Percentiles rank a stretch among this genome's conserved stretches.
These are phyloP conservation scores for Odocoileus virginianus DNA, from an alignment of 2,113 vertebrate species.

Conservation along the genomic window DNA sequence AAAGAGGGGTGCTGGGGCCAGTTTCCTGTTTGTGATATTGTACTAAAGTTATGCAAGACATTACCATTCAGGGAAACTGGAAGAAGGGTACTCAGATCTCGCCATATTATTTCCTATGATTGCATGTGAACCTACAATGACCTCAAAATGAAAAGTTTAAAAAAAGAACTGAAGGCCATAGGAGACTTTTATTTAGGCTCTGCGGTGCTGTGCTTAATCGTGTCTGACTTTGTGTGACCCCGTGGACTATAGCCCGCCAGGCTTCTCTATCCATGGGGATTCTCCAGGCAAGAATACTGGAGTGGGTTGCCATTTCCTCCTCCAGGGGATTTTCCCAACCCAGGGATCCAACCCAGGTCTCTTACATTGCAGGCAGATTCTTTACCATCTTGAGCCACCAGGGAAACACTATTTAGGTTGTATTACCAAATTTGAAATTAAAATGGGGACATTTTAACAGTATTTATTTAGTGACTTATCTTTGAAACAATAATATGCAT, in stretches of 20 bases:
- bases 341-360: background rate
- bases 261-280: background rate
- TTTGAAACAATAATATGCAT: background rate
- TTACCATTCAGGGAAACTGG: background rate
- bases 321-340: background rate
- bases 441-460: background rate
- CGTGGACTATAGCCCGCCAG: background rate
- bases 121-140: background rate
- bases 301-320: background rate
- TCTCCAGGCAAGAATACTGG: background rate
- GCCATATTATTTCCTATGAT: background rate
- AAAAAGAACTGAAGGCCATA: background rate
- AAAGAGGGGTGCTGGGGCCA: background rate
- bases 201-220: background rate
- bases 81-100: background rate
- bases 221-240: background rate
- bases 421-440: background rate
- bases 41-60: background rate
- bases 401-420: background rate
- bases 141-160: background rate
- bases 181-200: background rate
- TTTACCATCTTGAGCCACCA: background rate
- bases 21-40: background rate
- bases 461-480: background rate
- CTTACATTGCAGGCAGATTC: background rate